Evolutionary conservation across 2,113 vertebrate species (phyloP), one percentile per base, ranked within the genome.

Genomic region (Pelecanoides urinatrix): DNA sequence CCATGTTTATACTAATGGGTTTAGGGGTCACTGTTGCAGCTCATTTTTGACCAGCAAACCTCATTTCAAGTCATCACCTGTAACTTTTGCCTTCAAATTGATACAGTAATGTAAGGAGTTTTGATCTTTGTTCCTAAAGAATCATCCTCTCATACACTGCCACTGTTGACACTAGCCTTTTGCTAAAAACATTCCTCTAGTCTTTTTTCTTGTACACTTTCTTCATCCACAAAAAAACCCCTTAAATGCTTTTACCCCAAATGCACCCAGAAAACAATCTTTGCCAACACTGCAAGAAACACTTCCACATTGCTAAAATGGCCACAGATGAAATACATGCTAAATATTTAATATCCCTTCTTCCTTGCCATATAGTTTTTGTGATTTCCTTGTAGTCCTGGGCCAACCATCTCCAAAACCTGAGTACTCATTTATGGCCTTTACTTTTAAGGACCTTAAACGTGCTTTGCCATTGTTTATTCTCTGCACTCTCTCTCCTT

Each of bases 181-280:
- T n/a, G 10, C 42, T 78, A 49, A 71, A 82, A 91, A 47, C 7
- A 38, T 7, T 44, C 23, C 38, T 50, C 22, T 49, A 8, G 3
- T 12, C 9, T 61, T 79, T 40, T 62, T 13, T 13, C 19, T 11
- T 32, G 8, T 23, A 73, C 7, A 20, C 16, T 30, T 17, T 55
- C 21, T 36, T 63, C 16, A 78, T 11, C 50, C 30, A 27, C 29
- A n/a, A 38, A 71, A 56, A 71, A 56, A 45, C 45, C 12, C 0
- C 0, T 5, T 32, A 16, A 13, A 53, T 1, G 3, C 3, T 71
- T 55, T 73, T 62, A 3, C 38, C 25, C 13, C 10, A 85, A 78
- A 74, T 1, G 5, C 29, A 82, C 14, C 38, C 2, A 72, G 19
- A 82, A 61, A n/a, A 23, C 19, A 34, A 26, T 7, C 29, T 27